These are phyloP conservation scores for Xestia sexstrigata DNA, from an alignment of 2,888 invertebrate genomes.

Conservation along the genomic window DNA sequence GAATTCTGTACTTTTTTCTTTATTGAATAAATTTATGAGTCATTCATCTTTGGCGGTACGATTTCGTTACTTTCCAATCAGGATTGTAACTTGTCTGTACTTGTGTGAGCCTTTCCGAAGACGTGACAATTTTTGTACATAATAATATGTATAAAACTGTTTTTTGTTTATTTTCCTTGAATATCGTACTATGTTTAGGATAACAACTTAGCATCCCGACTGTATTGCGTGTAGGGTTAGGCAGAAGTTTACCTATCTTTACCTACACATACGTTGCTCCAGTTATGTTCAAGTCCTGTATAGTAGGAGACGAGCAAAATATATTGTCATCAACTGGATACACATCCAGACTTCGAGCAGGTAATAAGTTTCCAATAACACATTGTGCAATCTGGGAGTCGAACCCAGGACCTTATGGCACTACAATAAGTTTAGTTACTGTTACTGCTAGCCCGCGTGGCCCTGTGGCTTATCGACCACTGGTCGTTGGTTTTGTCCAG, in stretches of 20 bases:
- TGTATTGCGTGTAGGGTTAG: background rate
- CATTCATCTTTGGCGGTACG: conserved; percentile 41
- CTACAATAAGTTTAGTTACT: background rate
- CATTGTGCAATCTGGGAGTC: background rate
- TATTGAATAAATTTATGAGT: conserved; percentile 54
- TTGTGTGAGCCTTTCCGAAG: background rate
- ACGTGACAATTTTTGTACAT: background rate
- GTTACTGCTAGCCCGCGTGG: background rate
- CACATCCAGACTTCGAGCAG: background rate
- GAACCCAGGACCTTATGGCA: background rate
- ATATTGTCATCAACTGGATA: background rate
- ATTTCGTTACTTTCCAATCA: conserved; percentile 54
- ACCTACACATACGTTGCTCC: background rate
- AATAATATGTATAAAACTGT: background rate
- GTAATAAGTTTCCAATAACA: background rate
- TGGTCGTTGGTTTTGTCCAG: background rate
- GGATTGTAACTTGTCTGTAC: conserved; percentile 2
- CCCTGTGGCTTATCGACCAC: too few species aligned
- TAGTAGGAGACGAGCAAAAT: background rate
- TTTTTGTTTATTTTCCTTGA: background rate
- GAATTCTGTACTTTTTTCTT: conserved; percentile 34
- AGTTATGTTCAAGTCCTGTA: background rate
- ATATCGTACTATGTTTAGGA: background rate
- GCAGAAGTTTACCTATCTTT: background rate
- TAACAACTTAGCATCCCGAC: background rate